These are phyloP conservation scores for Drosophila merina DNA, from an alignment of 2,888 invertebrate genomes.

Conservation along the genomic window DNA sequence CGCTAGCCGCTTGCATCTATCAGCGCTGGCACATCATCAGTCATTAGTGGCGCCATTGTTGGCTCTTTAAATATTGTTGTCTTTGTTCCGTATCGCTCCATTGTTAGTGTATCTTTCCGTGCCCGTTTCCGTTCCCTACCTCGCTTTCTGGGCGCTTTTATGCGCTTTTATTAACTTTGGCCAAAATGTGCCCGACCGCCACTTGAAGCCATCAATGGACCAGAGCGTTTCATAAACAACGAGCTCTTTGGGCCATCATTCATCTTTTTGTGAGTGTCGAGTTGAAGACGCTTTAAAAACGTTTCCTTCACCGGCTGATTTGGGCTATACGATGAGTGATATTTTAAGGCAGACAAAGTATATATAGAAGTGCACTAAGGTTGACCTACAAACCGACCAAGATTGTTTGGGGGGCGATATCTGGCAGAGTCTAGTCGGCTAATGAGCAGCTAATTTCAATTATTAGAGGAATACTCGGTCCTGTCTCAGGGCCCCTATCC, in stretches of 20 bases:
- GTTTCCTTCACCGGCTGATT: conserved; percentile 55
- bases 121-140: neutral
- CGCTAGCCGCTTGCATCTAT: conserved; percentile 65
- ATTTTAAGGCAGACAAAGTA: conserved; percentile 38
- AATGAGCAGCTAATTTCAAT: conserved; percentile 25
- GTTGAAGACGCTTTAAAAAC: conserved; percentile 45
- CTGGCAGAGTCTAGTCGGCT: conserved; percentile 13
- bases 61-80: conserved; percentile 49
- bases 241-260: conserved; percentile 65
- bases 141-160: conserved; percentile 47
- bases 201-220: conserved; percentile 72
- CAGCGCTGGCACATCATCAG: conserved; percentile 79
- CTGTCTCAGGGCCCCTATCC: conserved; percentile 29
- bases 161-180: conserved; percentile 80
- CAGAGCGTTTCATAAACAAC: conserved; percentile 66
- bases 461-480: neutral
- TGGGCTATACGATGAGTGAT: conserved; percentile 69
- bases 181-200: conserved; percentile 70
- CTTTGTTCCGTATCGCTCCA: conserved; percentile 52
- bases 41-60: conserved; percentile 79
- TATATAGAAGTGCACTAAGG: conserved; percentile 43
- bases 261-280: conserved; percentile 60
- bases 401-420: conserved; percentile 12
- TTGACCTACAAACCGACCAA: conserved; percentile 62
- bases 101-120: conserved; percentile 60